A percentile compares a stretch with the other conserved stretches of the same genome.
Conservation (phyloP, 2,888 invertebrate species). For the Andrena marginata region DNA sequence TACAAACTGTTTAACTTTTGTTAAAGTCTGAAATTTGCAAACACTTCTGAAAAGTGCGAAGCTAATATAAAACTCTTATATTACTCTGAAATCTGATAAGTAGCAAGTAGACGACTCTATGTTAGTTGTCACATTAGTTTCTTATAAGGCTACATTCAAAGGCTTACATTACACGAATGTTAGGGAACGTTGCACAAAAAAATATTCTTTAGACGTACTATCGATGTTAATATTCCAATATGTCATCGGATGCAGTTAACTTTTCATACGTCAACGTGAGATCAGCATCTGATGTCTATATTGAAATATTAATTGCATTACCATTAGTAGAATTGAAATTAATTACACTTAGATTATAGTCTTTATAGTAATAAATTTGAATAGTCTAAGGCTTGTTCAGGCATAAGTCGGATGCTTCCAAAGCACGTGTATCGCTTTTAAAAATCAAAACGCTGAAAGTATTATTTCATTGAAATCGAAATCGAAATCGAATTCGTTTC, state of each 20-base stretch:
- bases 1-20: conserved; percentile 29
- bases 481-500: conserved; percentile 30
- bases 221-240: conserved; percentile 63
- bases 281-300: conserved; percentile 72
- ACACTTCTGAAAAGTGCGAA: conserved; percentile 59
- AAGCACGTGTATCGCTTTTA: conserved; percentile 47
- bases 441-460: conserved; percentile 46
- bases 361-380: conserved; percentile 61
- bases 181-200: conserved; percentile 63
- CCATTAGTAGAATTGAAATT: conserved; percentile 60
- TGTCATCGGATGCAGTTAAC: conserved; percentile 73
- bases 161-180: conserved; percentile 58
- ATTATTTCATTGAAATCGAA: conserved; percentile 25
- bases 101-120: conserved; percentile 53
- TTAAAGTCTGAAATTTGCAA: conserved; percentile 36
- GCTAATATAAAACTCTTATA: conserved; percentile 44
- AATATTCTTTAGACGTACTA: conserved; percentile 60
- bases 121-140: conserved; percentile 61
- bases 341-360: conserved; percentile 59
- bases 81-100: conserved; percentile 54
- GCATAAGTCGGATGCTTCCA: conserved; percentile 58
- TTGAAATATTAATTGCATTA: conserved; percentile 67
- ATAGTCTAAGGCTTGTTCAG: conserved; percentile 62
- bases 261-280: conserved; percentile 72
- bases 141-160: conserved; percentile 63